Base-by-base conservation (phyloP, 2,113 vertebrate species). In the Nannospalax galili region DNA sequence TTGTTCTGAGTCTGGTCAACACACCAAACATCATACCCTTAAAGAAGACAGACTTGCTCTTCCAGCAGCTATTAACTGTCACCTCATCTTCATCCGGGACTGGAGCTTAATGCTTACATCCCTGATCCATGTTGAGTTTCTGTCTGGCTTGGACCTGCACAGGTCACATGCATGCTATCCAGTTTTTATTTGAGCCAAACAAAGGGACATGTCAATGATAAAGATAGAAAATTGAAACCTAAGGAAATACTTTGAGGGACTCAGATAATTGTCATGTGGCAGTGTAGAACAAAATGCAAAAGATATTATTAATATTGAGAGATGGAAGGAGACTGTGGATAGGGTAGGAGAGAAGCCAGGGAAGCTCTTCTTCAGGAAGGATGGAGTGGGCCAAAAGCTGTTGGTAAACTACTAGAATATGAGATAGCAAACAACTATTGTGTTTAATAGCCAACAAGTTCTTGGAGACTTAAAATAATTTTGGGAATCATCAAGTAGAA, bases 271-370 rank as follows among this genome's bases (percentile, higher is more conserved):
- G 84, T 62, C 12, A 62, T 20, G 7, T 64, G 28, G 16, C 45
- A 45, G n/a, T 42, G 70, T 28, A 91, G 17, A 88, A 45, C 14
- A 91, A 91, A 74, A 96, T 58, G 11, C 12, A 80, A 88, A 80
- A 89, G 14, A 72, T 1, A 65, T 1, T 58, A 69, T 65, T 56
- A 56, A 3, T 37, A 84, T 62, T 7, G 40, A 84, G 24, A 24
- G 15, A 45, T 1, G n/a, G 37, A 67, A 79, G 28, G n/a, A 35
- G 93, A 11, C 48, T 1, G 16, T 19, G 15, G 22, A 26, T 26
- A 35, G 6, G 3, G 8, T 64, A 0, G 37, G 28, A 22, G 26
- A 45, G 6, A 82, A 84, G 3, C 26, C 48, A 45, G 32, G 42
- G 26, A 64, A 11, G 64, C 9, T 30, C 30, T 35, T 2, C 40